Conservation (phyloP, 2,113 vertebrate genomes). For the Thalassoma bifasciatum region DNA sequence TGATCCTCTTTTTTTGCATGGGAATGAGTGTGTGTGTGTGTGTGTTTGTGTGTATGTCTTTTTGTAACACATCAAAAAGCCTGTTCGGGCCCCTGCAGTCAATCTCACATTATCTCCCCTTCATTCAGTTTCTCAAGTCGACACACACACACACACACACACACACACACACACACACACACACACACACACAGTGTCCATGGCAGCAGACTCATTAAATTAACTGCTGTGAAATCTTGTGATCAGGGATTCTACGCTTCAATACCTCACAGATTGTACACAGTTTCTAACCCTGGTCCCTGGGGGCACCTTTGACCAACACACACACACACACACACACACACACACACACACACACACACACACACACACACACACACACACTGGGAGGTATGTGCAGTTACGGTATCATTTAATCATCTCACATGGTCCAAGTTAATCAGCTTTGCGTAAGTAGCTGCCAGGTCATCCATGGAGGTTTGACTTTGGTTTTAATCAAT, state of each 20-base stretch:
- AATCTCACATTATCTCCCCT: no score
- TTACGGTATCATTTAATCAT: constrained; percentile 58
- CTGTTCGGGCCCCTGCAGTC: no score
- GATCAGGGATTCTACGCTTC: constrained; percentile 58
- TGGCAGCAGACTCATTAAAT: constrained; percentile 29
- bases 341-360: constrained; percentile 35
- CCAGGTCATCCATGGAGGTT: constrained; percentile 64
- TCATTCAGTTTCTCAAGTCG: neutral
- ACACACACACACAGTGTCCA: constrained; percentile 20
- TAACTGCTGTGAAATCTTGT: constrained; percentile 58
- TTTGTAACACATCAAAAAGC: no score
- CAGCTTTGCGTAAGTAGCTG: constrained; percentile 69
- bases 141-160: constrained; percentile 10
- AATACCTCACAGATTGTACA: constrained; percentile 41
- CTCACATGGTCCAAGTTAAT: constrained; percentile 74
- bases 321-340: constrained; percentile 27
- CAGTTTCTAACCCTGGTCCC: constrained; percentile 36
- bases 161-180: neutral
- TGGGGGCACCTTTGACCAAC: constrained; percentile 38
- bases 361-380: constrained; percentile 25
- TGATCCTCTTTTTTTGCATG: no score
- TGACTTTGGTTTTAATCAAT: constrained; percentile 56
- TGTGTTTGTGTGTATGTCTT: no score
- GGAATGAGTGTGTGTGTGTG: no score
- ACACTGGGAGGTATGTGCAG: constrained; percentile 51